A percentile compares a stretch with the other conserved stretches of the same genome.
Evolutionary conservation across 2,113 vertebrate species (phyloP).

Genomic region (Callithrix jacchus): DNA sequence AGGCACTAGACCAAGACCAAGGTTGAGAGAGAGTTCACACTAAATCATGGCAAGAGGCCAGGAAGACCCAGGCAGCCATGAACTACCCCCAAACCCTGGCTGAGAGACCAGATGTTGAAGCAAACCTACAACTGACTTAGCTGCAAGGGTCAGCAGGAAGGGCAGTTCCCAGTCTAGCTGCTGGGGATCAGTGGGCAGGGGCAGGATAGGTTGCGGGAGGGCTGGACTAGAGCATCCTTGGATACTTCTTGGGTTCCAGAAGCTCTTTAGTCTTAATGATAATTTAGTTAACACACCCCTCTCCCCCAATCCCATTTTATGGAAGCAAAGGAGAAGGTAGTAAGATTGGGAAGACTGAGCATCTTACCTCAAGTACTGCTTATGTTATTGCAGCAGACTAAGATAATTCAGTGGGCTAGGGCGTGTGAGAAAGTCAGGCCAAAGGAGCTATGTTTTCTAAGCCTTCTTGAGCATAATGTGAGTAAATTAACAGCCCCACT

Average conservation of each 20-base stretch:
- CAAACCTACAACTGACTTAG: too few species aligned
- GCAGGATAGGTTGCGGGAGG: too few species aligned
- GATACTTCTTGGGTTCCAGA: neutral
- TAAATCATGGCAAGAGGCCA: neutral
- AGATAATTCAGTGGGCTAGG: neutral
- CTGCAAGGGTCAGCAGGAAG: neutral
- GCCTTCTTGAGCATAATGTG: too few species aligned
- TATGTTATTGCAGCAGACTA: neutral
- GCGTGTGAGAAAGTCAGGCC: neutral
- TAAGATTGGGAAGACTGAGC: neutral
- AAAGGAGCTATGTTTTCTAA: neutral
- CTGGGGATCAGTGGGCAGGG: neutral
- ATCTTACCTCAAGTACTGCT: neutral
- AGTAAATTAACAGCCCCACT: neutral
- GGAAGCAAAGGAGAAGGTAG: neutral
- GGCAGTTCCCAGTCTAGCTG: neutral
- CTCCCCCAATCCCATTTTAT: neutral
- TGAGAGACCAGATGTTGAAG: neutral
- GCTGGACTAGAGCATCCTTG: neutral
- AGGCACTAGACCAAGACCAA: neutral
- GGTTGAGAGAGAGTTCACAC: neutral
- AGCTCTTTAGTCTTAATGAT: neutral
- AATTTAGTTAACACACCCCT: neutral
- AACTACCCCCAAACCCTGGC: neutral
- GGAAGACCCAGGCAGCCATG: neutral